Conservation (phyloP, 1,140 invertebrate species). For the Diachasmimorpha longicaudata region DNA sequence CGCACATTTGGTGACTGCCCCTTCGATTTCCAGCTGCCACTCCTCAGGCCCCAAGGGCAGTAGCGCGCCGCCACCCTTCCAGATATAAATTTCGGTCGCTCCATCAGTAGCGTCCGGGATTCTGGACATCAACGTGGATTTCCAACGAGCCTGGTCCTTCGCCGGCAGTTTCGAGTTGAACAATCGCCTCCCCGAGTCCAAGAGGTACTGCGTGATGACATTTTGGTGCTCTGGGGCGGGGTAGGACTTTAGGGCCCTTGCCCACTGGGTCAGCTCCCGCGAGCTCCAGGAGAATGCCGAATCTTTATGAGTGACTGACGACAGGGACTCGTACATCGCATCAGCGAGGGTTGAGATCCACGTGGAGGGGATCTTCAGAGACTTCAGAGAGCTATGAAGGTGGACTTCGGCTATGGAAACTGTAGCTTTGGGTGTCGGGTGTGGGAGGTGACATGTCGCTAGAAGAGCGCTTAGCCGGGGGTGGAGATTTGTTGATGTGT, state of each 20-base stretch:
- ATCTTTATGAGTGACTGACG: conserved; percentile 34
- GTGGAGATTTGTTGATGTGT: conserved; percentile 50
- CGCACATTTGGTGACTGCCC: conserved; percentile 44
- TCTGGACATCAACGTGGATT: conserved; percentile 44
- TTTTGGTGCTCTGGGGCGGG: conserved; percentile 40
- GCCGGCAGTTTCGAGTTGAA: conserved; percentile 46
- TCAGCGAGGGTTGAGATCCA: conserved; percentile 46
- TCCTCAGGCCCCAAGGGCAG: conserved; percentile 40
- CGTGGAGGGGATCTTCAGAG: conserved; percentile 30
- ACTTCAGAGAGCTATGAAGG: conserved; percentile 43
- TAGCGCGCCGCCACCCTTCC: conserved; percentile 45
- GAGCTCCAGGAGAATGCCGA: conserved; percentile 39
- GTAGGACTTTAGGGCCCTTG: conserved; percentile 48
- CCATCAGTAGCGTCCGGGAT: conserved; percentile 19
- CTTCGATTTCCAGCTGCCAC: conserved; percentile 53
- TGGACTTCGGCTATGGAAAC: conserved; percentile 48
- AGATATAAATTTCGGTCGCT: conserved; percentile 46
- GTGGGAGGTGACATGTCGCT: conserved; percentile 48
- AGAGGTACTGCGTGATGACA: conserved; percentile 40
- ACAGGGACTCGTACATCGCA: conserved; percentile 44
- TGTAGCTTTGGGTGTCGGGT: conserved; percentile 41
- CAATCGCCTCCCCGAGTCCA: conserved; percentile 46
- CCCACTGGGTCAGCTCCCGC: conserved; percentile 51
- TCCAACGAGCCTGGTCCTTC: conserved; percentile 45
- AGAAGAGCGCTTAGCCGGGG: conserved; percentile 51